phyloP scores from a whole-genome alignment of 1,140 invertebrate species.

The Scaptodrosophila lebanonensis region DNA sequence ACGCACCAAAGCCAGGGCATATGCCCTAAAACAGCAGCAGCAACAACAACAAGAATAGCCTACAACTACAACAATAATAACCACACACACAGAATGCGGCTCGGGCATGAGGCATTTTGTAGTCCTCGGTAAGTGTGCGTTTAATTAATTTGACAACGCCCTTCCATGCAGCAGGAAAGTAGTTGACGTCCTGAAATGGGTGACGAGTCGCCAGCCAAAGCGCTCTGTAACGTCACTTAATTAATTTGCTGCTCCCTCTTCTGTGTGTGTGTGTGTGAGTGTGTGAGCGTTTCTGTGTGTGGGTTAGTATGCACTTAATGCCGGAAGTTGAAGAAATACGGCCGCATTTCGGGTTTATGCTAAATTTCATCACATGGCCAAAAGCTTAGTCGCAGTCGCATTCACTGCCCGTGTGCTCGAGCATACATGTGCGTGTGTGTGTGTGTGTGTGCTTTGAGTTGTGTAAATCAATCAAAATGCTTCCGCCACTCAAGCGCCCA shows the following conservation, averaged over 20 bases:
- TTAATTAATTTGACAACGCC: constrained; percentile 51
- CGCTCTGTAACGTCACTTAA: constrained; percentile 63
- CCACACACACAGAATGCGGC: too few relatives aligned
- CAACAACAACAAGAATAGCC: constrained; percentile 1
- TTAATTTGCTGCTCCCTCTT: constrained; percentile 55
- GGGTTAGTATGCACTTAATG: constrained; percentile 50
- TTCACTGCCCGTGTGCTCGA: constrained; percentile 6
- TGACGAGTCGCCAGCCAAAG: constrained; percentile 7
- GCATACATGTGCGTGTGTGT: constrained; percentile 6
- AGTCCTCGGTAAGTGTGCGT: constrained; percentile 34
- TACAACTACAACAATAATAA: constrained; percentile 3
- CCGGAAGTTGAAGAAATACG: constrained; percentile 73
- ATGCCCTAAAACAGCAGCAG: constrained; percentile 21
- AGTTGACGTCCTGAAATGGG: too few relatives aligned
- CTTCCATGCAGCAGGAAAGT: too few relatives aligned
- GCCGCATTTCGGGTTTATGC: constrained; percentile 62
- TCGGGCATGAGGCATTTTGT: neutral
- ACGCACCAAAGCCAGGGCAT: constrained; percentile 34
- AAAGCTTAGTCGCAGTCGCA: constrained; percentile 36
- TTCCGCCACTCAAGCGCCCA: constrained; percentile 41
- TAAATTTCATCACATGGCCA: constrained; percentile 55
- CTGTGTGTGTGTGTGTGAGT: too few relatives aligned
- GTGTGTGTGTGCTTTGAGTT: constrained; percentile 21
- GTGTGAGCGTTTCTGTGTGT: too few relatives aligned
- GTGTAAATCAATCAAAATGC: constrained; percentile 70